Percentiles rank a stretch among this genome's conserved stretches.
Evolutionary conservation across 2,888 invertebrate species (phyloP).

Genomic region (Trilocha varians): DNA sequence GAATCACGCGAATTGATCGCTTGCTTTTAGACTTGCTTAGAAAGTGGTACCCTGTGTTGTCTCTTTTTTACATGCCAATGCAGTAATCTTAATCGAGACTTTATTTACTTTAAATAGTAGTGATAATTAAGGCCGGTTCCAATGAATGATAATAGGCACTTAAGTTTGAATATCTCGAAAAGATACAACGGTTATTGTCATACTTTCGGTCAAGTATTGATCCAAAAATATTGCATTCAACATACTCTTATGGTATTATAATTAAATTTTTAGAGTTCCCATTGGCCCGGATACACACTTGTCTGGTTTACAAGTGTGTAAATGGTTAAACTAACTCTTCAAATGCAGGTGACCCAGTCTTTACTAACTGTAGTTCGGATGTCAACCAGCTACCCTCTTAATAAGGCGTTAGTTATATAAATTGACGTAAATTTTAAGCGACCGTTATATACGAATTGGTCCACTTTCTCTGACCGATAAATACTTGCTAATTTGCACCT

Average conservation of each 20-base stretch:
- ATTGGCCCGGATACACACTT: conserved; percentile 2
- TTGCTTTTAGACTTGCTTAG: conserved; percentile 57
- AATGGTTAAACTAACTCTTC: conserved; percentile 33
- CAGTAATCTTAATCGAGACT: neutral
- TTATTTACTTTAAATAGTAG: neutral
- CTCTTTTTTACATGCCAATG: conserved; percentile 38
- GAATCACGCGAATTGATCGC: conserved; percentile 64
- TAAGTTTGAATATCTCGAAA: too few relatives aligned
- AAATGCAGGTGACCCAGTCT: conserved; percentile 64
- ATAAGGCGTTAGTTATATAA: conserved; percentile 58
- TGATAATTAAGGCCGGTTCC: too few relatives aligned
- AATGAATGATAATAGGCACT: too few relatives aligned
- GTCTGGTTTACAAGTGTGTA: conserved; percentile 48
- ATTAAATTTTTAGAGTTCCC: conserved; percentile 1
- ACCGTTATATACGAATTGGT: conserved; percentile 33
- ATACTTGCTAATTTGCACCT: conserved; percentile 29
- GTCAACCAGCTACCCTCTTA: conserved; percentile 46
- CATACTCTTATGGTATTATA: too few relatives aligned
- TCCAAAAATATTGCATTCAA: too few relatives aligned
- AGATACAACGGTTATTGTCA: too few relatives aligned
- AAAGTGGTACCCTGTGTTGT: conserved; percentile 53
- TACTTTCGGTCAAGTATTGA: too few relatives aligned
- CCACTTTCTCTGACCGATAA: conserved; percentile 55
- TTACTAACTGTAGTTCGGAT: conserved; percentile 58
- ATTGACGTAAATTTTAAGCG: conserved; percentile 50